Evolutionary conservation across 2,888 invertebrate genomes (phyloP).

Genomic region (Netelia virgata): DNA sequence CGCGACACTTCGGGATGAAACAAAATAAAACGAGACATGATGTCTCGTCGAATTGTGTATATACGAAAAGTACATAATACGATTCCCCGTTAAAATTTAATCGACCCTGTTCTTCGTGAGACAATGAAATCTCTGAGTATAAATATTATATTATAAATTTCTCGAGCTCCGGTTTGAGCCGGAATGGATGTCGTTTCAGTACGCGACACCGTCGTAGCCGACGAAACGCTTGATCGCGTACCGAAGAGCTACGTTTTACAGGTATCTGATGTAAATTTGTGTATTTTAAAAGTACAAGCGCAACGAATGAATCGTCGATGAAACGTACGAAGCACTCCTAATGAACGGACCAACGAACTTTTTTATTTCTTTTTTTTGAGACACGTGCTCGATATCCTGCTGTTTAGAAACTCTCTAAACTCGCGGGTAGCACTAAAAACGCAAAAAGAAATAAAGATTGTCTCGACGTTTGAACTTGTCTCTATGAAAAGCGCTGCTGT

Average conservation of each 20-base stretch:
- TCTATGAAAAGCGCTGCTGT: not conserved
- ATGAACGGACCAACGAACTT: conserved; percentile 58
- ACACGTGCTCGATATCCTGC: not conserved
- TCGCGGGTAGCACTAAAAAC: not conserved
- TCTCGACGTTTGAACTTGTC: not conserved
- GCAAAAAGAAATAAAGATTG: not conserved
- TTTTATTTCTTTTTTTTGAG: conserved; percentile 7
- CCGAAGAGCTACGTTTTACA: conserved; percentile 54
- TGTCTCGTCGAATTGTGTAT: conserved; percentile 44
- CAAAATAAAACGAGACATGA: conserved; percentile 30
- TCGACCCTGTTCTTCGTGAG: conserved; percentile 25
- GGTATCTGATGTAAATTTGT: conserved; percentile 52
- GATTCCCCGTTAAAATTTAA: not conserved
- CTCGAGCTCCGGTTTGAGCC: conserved; percentile 30
- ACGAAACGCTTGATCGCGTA: conserved; percentile 60
- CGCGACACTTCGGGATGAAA: conserved; percentile 4
- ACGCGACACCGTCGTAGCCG: conserved; percentile 21
- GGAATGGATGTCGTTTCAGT: conserved; percentile 31
- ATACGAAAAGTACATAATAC: conserved; percentile 17
- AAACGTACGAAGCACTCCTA: conserved; percentile 48
- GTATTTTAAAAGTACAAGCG: conserved; percentile 58
- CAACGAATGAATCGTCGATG: conserved; percentile 62
- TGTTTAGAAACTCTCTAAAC: not conserved
- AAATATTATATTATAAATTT: conserved; percentile 11
- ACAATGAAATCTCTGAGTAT: conserved; percentile 38